A percentile compares a stretch with the other conserved stretches of the same genome.
Conservation (phyloP, 92 coral and sea anemone species). For the Bergia sp. region DNA sequence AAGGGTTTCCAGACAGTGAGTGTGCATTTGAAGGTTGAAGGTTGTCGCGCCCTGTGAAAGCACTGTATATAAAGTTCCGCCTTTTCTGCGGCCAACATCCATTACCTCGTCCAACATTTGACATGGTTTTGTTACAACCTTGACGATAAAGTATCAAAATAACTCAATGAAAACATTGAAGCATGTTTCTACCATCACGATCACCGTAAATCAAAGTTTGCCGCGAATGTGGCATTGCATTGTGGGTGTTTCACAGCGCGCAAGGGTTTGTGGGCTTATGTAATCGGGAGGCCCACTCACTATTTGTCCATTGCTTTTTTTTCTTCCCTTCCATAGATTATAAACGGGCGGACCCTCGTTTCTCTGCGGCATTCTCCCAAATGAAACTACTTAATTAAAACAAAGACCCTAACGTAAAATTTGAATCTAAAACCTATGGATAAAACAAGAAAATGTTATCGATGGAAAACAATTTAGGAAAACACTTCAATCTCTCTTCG, state of each 20-base stretch:
- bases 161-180: neutral
- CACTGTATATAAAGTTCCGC: slow-evolving; percentile 73
- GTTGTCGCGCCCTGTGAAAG: slow-evolving; percentile 46
- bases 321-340: too few relatives aligned
- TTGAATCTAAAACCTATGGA: too few relatives aligned
- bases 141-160: neutral
- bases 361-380: too few relatives aligned
- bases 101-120: slow-evolving; percentile 50
- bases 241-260: slow-evolving; percentile 4
- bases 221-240: slow-evolving; percentile 47
- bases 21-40: slow-evolving; percentile 21
- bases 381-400: too few relatives aligned
- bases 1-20: slow-evolving; percentile 18
- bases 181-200: neutral
- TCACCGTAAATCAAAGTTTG: slow-evolving; percentile 26
- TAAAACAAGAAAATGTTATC: too few relatives aligned
- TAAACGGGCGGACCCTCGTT: too few relatives aligned
- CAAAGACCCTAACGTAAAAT: too few relatives aligned
- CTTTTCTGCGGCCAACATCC: slow-evolving; percentile 63
- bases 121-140: slow-evolving; percentile 41
- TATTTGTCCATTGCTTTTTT: too few relatives aligned
- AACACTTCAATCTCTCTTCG: too few relatives aligned
- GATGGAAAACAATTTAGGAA: too few relatives aligned
- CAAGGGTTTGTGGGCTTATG: neutral
- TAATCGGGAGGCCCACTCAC: too few relatives aligned